Evolutionary conservation across 2,888 invertebrate genomes (phyloP).

Genomic region (Dimorphilus gyrociliatus): DNA sequence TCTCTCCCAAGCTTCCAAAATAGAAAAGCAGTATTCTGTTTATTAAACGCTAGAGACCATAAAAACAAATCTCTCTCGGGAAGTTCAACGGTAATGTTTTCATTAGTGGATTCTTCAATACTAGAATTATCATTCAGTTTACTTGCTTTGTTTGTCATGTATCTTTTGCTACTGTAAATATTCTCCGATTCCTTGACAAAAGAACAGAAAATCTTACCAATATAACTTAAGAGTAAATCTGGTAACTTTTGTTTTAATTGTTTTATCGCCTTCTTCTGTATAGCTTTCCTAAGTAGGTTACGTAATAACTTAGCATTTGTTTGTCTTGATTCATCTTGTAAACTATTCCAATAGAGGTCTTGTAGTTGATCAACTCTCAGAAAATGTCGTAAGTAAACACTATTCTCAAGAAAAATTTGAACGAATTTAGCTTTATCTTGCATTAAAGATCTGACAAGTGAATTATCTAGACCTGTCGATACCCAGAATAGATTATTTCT

Average conservation of each 20-base stretch:
- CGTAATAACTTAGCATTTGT: neutral
- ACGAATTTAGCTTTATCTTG: constrained; percentile 32
- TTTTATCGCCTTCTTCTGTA: too few relatives aligned
- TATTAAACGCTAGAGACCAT: constrained; percentile 34
- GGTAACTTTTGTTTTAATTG: constrained; percentile 12
- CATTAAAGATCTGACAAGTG: constrained; percentile 29
- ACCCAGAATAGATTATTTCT: constrained; percentile 11
- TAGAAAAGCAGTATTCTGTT: constrained; percentile 24
- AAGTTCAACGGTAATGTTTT: constrained; percentile 13
- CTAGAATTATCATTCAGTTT: too few relatives aligned
- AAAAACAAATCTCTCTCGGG: constrained; percentile 32
- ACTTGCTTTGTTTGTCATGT: too few relatives aligned
- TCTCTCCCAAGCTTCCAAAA: constrained; percentile 30
- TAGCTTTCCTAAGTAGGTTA: too few relatives aligned
- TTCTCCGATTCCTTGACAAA: constrained; percentile 22
- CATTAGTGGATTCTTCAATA: too few relatives aligned
- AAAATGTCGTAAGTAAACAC: constrained; percentile 27
- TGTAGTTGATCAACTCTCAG: constrained; percentile 24
- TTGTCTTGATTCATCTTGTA: neutral
- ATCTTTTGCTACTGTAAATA: constrained; percentile 17
- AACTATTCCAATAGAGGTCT: constrained; percentile 18
- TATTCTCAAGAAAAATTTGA: constrained; percentile 32
- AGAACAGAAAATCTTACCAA: constrained; percentile 22
- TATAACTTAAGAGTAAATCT: constrained; percentile 16
- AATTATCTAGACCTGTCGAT: constrained; percentile 21